phyloP scores from a whole-genome alignment of 2,888 invertebrate species.

The Eristalis tenax region DNA sequence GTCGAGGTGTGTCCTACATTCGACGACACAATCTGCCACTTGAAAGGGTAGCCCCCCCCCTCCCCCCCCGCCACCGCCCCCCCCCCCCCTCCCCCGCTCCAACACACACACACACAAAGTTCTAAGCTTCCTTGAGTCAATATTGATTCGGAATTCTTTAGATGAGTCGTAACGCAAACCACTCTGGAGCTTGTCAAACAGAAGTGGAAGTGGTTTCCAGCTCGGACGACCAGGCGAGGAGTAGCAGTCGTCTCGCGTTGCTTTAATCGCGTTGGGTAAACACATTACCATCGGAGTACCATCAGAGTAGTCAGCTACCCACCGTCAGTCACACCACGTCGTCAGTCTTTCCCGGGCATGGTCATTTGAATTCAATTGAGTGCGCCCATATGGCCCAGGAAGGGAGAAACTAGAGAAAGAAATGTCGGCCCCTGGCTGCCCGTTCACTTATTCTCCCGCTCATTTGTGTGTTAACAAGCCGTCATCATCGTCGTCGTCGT shows the following conservation, averaged over 20 bases:
- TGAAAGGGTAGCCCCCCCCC: conserved; percentile 1
- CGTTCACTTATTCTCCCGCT: conserved; percentile 52
- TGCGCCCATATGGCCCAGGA: conserved; percentile 59
- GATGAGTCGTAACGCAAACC: conserved; percentile 70
- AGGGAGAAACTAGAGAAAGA: not conserved
- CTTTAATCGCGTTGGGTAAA: conserved; percentile 67
- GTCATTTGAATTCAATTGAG: conserved; percentile 69
- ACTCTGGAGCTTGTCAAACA: conserved; percentile 70
- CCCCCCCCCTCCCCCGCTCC: not conserved
- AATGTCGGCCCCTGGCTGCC: conserved; percentile 2
- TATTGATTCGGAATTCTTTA: conserved; percentile 67
- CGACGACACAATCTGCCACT: not conserved
- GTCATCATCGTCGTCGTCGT: conserved; percentile 12
- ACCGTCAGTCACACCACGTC: not conserved
- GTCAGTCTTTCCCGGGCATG: conserved; percentile 26
- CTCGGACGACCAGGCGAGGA: conserved; percentile 9
- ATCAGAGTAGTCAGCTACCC: not conserved
- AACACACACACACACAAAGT: not conserved
- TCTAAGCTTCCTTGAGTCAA: conserved; percentile 54
- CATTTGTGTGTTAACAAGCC: conserved; percentile 64
- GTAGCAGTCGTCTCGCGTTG: conserved; percentile 12
- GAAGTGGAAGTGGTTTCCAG: conserved; percentile 65
- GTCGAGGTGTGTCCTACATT: conserved; percentile 52
- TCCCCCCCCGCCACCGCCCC: not conserved
- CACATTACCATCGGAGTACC: conserved; percentile 59